Evolutionary conservation across 2,888 invertebrate genomes (phyloP), one percentile per base, ranked within the genome.

Genomic region (Brenthis hecate): DNA sequence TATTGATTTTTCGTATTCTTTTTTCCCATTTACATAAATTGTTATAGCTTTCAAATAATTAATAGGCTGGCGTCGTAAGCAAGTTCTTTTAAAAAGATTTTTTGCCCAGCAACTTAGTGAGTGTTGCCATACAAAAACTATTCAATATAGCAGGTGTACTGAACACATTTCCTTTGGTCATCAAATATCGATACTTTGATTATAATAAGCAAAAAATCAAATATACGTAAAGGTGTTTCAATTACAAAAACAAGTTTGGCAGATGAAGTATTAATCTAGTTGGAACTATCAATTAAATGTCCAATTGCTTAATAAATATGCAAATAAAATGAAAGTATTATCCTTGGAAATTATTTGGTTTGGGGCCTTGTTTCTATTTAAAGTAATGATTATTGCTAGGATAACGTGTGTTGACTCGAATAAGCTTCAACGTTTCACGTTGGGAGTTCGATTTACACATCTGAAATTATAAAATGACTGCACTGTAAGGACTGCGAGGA

Each of bases 211-310:
- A 50, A 61, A 61, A 60, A 66, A 60, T 32, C 28, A 47, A 16
- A 48, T 48, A 32, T 6, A 6, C 19, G 6, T 14, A 66, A 61
- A 66, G 66, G 66, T 66, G 60, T 56, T 61, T 36, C 51, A 51
- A 16, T 16, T 19, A 62, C 19, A 14, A 36, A 61, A 66, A 66
- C 66, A 23, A 47, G 61, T 66, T 66, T 14, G 13, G 61, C 66
- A 66, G 55, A 66, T 66, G 66, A 54, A 62, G 55, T 19, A 56
- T 61, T 61, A 53, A 62, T 61, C 16, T 66, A 36, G 32, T 36
- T 36, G 13, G 14, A 28, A 58, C 60, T 60, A 48, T 60, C 14
- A 28, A 60, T 23, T 23, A 48, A 48, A 50, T 48, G 47, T 58
- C 11, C 48, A 23, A 58, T 48, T 60, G 14, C 58, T 23, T 4